phyloP scores from a whole-genome alignment of 2,113 vertebrate genomes.

The Struthidea cinerea region DNA sequence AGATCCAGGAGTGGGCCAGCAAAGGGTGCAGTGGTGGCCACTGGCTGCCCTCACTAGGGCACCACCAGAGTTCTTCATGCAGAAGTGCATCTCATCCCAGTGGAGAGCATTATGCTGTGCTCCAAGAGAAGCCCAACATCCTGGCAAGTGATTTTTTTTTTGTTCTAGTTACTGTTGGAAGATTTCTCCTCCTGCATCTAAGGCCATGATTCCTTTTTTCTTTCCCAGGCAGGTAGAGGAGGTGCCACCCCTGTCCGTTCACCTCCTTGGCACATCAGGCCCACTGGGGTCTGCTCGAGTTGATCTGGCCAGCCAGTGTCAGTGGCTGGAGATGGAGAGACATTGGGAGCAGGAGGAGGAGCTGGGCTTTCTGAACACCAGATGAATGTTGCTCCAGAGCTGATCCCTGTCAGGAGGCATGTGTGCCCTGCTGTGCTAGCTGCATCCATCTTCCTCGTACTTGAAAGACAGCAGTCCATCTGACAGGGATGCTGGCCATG shows the following conservation, averaged over 20 bases:
- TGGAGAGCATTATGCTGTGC: neutral
- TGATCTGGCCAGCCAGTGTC: neutral
- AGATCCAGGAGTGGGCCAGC: neutral
- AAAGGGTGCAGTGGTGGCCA: neutral
- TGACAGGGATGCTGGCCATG: neutral
- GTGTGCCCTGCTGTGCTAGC: neutral
- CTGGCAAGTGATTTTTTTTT: neutral
- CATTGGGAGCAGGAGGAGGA: neutral
- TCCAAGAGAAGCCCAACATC: neutral
- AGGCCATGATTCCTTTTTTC: neutral
- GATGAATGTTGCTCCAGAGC: neutral
- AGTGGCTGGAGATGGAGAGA: neutral
- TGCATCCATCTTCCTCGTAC: neutral
- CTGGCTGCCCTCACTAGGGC: neutral
- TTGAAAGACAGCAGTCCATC: neutral
- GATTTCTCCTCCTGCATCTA: neutral
- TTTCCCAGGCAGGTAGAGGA: neutral
- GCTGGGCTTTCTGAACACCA: neutral
- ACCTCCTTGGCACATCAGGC: neutral
- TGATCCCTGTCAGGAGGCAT: neutral
- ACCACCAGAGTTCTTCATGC: neutral
- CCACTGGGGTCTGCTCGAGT: neutral
- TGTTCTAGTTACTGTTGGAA: neutral
- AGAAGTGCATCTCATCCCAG: neutral
- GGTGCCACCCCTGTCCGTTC: fast-evolving